Evolutionary conservation across 2,797 vertebrate species (phyloP).

Genomic region (Alectoris magna): DNA sequence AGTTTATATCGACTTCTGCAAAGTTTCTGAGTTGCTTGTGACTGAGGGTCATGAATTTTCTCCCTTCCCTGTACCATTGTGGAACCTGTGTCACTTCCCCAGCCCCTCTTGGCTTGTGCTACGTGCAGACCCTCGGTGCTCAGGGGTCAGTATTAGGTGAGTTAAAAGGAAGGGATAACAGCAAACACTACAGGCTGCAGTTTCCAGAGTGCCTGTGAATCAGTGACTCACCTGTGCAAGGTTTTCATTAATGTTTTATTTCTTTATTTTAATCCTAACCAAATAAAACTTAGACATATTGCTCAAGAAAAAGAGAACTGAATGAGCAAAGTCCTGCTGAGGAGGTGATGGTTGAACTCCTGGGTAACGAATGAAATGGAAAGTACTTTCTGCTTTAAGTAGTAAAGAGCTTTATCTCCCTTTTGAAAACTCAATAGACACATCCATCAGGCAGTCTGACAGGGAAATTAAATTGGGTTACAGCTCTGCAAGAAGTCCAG

Average conservation of each 20-base stretch:
- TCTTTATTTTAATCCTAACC: conserved; percentile 14
- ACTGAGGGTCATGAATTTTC: neutral
- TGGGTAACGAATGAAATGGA: conserved; percentile 27
- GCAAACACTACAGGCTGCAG: neutral
- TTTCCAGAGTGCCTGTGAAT: neutral
- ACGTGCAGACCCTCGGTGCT: neutral
- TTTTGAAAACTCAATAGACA: conserved; percentile 61
- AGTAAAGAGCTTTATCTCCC: conserved; percentile 59
- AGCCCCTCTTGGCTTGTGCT: neutral
- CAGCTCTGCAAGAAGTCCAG: conserved; percentile 64
- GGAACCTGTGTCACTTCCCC: neutral
- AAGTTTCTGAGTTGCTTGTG: neutral
- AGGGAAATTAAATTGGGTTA: conserved; percentile 76
- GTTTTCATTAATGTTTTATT: neutral
- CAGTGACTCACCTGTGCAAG: neutral
- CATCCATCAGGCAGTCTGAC: conserved; percentile 73
- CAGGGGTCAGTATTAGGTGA: neutral
- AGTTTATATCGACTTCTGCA: neutral
- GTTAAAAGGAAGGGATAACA: neutral
- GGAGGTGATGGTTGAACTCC: neutral
- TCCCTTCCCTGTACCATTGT: neutral
- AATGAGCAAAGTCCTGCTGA: neutral
- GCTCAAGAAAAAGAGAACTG: neutral
- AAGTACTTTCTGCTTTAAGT: conserved; percentile 20
- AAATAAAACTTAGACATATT: neutral